Evolutionary conservation across 1,140 invertebrate genomes (phyloP).

Genomic region (Drepana arcuata): DNA sequence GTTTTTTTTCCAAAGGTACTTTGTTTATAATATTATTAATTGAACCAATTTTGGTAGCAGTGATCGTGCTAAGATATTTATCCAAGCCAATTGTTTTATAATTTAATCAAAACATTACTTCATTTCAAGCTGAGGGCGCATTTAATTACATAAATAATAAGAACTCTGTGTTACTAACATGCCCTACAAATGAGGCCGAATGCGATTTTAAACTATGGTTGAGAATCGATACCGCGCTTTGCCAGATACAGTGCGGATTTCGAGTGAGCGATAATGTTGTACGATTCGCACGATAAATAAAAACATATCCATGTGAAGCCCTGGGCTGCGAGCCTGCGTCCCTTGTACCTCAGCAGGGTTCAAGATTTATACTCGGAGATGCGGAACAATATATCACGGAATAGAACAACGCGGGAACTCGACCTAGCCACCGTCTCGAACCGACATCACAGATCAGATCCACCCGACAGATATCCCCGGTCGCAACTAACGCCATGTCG

Average conservation of each 20-base stretch:
- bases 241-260: constrained; percentile 61
- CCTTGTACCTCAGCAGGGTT: constrained; percentile 70
- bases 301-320: constrained; percentile 70
- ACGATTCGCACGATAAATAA: constrained; percentile 70
- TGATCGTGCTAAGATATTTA: too few species aligned
- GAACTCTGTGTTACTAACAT: too few species aligned
- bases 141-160: too few species aligned
- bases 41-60: too few species aligned
- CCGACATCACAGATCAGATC: constrained; percentile 64
- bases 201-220: too few species aligned
- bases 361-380: constrained; percentile 68
- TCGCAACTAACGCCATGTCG: constrained; percentile 24
- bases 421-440: constrained; percentile 63
- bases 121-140: too few species aligned
- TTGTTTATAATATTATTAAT: too few species aligned
- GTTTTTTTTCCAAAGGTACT: too few species aligned
- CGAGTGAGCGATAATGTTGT: constrained; percentile 59
- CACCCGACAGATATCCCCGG: constrained; percentile 35
- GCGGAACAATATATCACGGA: constrained; percentile 67
- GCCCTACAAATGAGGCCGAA: too few species aligned
- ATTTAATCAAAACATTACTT: too few species aligned
- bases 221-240: constrained; percentile 46
- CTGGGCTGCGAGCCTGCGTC: constrained; percentile 51
- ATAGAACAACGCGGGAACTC: constrained; percentile 59
- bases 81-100: too few species aligned